These are phyloP conservation scores for Peromyscus nudipes DNA, from an alignment of 2,797 vertebrate genomes.

Conservation along the genomic window DNA sequence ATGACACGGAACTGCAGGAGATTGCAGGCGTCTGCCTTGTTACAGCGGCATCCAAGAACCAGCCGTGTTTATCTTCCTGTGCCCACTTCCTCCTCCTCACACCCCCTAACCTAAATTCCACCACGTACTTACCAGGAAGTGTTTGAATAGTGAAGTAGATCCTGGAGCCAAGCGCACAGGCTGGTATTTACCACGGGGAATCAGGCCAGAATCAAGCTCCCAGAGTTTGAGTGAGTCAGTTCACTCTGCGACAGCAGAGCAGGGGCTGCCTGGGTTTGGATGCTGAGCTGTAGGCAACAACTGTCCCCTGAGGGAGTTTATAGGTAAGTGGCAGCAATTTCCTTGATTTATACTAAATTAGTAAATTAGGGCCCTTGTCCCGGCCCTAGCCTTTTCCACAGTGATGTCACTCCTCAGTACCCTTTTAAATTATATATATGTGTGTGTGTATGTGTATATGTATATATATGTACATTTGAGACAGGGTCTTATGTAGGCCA, in stretches of 20 bases:
- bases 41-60: neutral
- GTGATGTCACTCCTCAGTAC: neutral
- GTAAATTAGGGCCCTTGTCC: neutral
- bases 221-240: neutral
- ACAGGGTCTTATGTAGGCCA: neutral
- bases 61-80: neutral
- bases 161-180: neutral
- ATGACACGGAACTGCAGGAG: neutral
- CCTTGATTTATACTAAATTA: neutral
- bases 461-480: neutral
- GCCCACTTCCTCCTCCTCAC: neutral
- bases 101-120: neutral
- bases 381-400: neutral
- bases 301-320: neutral
- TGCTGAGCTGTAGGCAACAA: neutral
- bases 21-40: neutral
- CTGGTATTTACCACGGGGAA: neutral
- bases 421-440: too few relatives aligned
- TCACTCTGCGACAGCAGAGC: neutral
- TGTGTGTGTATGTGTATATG: neutral
- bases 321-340: neutral
- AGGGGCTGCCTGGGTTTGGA: neutral
- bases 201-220: neutral
- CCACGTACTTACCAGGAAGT: neutral
- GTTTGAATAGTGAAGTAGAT: neutral